phyloP scores from a whole-genome alignment of 2,113 vertebrate genomes.

The Prinia subflava region DNA sequence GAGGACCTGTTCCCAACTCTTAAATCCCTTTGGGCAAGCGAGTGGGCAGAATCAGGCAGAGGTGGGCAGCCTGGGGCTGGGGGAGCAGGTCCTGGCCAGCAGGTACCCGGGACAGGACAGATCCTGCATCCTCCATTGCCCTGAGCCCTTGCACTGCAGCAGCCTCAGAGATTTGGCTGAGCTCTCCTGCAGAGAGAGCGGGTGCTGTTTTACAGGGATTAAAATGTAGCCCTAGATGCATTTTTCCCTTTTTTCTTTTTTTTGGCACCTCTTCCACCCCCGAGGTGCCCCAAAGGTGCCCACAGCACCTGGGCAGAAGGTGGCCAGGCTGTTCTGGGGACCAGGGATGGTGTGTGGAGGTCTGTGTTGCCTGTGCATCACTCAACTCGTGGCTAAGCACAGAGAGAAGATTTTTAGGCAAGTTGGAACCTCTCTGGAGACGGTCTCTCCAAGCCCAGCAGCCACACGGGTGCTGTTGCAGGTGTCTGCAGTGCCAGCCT shows the following conservation, averaged over 20 bases:
- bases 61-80: background rate
- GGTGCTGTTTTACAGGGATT: background rate
- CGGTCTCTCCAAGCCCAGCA: background rate
- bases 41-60: background rate
- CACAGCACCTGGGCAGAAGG: background rate
- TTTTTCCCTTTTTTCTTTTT: background rate
- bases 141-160: rapidly evolving
- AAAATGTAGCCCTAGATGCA: background rate
- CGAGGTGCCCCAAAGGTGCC: rapidly evolving
- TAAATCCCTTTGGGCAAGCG: background rate
- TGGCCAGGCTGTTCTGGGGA: background rate
- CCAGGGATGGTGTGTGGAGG: background rate
- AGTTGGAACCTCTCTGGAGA: background rate
- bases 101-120: background rate
- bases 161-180: background rate
- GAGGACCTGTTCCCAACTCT: background rate
- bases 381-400: background rate
- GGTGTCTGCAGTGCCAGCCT: background rate
- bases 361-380: background rate
- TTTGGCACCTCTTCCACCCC: background rate
- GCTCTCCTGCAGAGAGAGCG: background rate
- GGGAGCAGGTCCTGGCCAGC: background rate
- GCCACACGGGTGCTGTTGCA: background rate
- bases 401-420: background rate
- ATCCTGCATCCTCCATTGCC: background rate